These are phyloP conservation scores for Tigriopus japonicus DNA, from an alignment of 1,140 invertebrate genomes.

Conservation along the genomic window DNA sequence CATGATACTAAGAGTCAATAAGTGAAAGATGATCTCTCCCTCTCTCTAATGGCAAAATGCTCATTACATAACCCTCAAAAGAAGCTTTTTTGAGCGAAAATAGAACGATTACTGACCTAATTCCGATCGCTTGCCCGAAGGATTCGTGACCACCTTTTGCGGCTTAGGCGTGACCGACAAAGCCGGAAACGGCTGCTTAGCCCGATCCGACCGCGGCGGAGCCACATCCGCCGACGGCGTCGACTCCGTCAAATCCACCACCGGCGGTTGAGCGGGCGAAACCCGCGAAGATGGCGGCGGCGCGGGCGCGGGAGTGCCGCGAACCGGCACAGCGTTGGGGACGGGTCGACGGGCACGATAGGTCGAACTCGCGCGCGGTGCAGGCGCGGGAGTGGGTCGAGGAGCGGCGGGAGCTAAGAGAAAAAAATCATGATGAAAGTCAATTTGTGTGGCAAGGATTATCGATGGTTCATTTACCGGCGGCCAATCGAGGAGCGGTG, in stretches of 20 bases:
- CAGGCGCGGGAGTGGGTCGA: no score
- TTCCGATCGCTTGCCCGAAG: background rate
- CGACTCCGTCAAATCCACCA: background rate
- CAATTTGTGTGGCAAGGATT: no score
- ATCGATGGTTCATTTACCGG: no score
- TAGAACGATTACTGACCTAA: background rate
- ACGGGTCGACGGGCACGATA: background rate
- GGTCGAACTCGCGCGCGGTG: background rate
- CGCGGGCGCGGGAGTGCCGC: background rate
- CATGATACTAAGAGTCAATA: no score
- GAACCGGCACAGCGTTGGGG: background rate
- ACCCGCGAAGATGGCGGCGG: background rate
- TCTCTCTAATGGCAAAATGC: no score
- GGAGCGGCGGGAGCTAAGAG: no score
- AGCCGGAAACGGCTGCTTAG: background rate
- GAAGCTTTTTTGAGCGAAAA: no score
- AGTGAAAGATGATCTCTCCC: no score
- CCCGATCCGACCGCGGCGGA: background rate
- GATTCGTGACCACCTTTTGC: background rate
- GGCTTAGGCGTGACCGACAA: background rate
- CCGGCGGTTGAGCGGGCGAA: background rate
- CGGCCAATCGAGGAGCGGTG: no score
- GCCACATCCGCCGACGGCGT: background rate
- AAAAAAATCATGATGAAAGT: no score
- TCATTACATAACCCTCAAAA: no score